phyloP scores from a whole-genome alignment of 2,113 vertebrate species.

The Rissa tridactyla region DNA sequence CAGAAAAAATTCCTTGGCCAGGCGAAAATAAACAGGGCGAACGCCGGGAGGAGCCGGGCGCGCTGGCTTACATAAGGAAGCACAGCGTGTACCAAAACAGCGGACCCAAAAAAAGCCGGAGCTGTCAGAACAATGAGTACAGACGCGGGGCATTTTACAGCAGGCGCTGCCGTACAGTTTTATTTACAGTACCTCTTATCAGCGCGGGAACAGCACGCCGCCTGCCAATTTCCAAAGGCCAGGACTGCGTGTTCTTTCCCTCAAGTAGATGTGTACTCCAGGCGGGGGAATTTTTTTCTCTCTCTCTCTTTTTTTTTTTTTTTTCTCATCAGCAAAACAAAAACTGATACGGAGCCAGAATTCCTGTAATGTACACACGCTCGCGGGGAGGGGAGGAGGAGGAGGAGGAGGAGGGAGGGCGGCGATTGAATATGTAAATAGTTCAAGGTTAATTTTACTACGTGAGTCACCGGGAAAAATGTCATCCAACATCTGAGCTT shows the following conservation, averaged over 20 bases:
- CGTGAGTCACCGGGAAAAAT: slow-evolving; percentile 39
- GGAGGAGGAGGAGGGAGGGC: slow-evolving; percentile 59
- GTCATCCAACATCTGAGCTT: slow-evolving; percentile 50
- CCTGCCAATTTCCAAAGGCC: slow-evolving; percentile 90
- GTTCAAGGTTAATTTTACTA: slow-evolving; percentile 65
- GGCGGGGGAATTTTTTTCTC: slow-evolving; percentile 46
- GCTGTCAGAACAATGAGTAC: slow-evolving; percentile 96
- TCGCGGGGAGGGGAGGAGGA: neutral
- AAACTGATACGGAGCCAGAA: slow-evolving; percentile 43
- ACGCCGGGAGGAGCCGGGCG: slow-evolving; percentile 85
- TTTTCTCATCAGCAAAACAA: slow-evolving; percentile 69
- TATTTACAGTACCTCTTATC: slow-evolving; percentile 99
- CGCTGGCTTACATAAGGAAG: slow-evolving; percentile 91
- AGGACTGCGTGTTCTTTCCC: slow-evolving; percentile 89
- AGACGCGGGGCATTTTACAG: slow-evolving; percentile 84
- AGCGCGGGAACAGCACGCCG: slow-evolving; percentile 85
- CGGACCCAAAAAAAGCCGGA: slow-evolving; percentile 84
- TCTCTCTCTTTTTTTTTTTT: neutral
- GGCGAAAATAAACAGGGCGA: slow-evolving; percentile 85
- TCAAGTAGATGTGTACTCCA: slow-evolving; percentile 80
- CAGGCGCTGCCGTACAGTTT: slow-evolving; percentile 89
- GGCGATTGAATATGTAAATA: slow-evolving; percentile 51
- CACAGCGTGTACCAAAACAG: slow-evolving; percentile 90
- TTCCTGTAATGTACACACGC: slow-evolving; percentile 38
- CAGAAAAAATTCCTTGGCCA: slow-evolving; percentile 72